Base-by-base conservation (phyloP, 1,140 invertebrate species). In the Drosophila nikananu region DNA sequence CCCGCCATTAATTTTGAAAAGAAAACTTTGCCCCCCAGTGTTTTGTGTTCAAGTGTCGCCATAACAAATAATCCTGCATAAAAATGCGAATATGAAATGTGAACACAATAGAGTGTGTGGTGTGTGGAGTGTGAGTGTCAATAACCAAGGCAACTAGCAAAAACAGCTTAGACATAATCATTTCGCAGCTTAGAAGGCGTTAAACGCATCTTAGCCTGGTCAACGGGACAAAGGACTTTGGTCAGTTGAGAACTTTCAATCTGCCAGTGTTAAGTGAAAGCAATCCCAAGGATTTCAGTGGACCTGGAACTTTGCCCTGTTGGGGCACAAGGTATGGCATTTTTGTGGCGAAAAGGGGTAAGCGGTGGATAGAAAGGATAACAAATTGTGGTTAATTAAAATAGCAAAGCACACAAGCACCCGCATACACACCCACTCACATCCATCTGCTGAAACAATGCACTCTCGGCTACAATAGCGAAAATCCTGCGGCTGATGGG, bases 141-240 rank as follows among this genome's bases (percentile, higher is more conserved):
- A 86, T 86, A 86, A 80, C 83, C 83, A 62, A 76, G 63, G 65
- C 75, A 80, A 80, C 70, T 72, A 60, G 65, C 32, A 35, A 62
- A 73, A 79, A 51, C 68, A 64, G 66, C 73, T 80, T 71, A 72
- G 68, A 61, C 68, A 80, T 89, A 78, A 89, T 87, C 84, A 89
- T 83, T 86, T 77, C 23, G 84, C 65, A 79, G 86, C 84, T 84
- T 81, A 81, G 74, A 42, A 89, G 77, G 84, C 84, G 78, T 89
- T 87, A 75, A 89, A 63, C 77, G 77, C 81, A 84, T 75, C 65
- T 81, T 78, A 81, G 84, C 66, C 65, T 46, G 61, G 57, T 44
- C 83, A 77, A 86, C 44, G 60, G 77, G 72, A 86, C 67, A 80
- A 86, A 83, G 77, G 72, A 77, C 55, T 41, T 30, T 59, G 67